Evolutionary conservation across 2,888 invertebrate genomes (phyloP).

Genomic region (Harpagoxenus sublaevis): DNA sequence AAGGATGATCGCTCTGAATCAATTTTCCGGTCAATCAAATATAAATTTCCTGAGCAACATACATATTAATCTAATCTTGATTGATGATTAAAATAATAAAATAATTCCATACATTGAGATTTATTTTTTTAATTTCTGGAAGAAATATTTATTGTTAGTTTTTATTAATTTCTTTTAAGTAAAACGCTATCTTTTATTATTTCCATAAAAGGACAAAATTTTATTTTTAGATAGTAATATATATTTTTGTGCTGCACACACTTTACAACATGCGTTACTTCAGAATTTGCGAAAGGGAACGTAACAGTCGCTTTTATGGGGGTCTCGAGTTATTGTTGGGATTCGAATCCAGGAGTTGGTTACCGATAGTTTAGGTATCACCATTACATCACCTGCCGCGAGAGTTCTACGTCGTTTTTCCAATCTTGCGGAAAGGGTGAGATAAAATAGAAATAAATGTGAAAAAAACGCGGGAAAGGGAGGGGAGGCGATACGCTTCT

Average conservation of each 20-base stretch:
- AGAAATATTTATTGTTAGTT: background rate
- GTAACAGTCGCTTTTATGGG: constrained; percentile 17
- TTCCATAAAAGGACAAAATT: background rate
- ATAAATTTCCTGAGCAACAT: background rate
- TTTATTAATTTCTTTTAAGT: background rate
- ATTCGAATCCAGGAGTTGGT: constrained; percentile 33
- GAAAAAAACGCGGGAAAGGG: constrained; percentile 59
- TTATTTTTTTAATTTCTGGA: background rate
- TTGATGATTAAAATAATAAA: background rate
- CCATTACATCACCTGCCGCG: constrained; percentile 82
- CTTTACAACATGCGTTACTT: background rate
- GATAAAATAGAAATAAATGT: constrained; percentile 43
- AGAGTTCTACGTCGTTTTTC: constrained; percentile 74
- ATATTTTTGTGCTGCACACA: background rate
- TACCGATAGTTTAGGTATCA: constrained; percentile 77
- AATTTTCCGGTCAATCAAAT: background rate
- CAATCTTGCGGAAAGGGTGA: constrained; percentile 63
- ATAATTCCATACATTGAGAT: background rate
- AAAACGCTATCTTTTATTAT: background rate
- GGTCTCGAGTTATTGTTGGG: constrained; percentile 35
- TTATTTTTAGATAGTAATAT: background rate
- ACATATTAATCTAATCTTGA: background rate
- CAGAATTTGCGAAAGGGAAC: background rate
- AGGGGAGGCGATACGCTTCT: constrained; percentile 67
- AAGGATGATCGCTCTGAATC: background rate